These are phyloP conservation scores for Paramormyrops hopkinsi DNA, from an alignment of 2,797 vertebrate genomes.

Conservation along the genomic window DNA sequence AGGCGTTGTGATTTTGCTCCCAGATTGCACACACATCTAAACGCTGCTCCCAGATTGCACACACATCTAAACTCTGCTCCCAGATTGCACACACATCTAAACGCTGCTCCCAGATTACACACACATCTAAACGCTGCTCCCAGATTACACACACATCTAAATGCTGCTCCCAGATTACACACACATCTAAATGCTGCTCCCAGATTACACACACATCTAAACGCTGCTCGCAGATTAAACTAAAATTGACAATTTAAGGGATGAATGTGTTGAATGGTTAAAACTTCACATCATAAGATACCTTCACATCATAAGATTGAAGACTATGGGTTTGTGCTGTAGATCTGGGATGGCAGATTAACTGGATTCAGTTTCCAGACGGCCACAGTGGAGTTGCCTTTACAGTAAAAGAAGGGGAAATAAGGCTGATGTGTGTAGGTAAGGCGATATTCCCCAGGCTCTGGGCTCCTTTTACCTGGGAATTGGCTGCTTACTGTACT, in stretches of 20 bases:
- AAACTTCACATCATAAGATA: neutral
- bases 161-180: neutral
- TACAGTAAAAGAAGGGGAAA: conserved; percentile 7
- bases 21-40: neutral
- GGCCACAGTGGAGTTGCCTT: neutral
- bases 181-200: neutral
- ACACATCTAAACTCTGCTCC: neutral
- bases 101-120: neutral
- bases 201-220: neutral
- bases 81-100: neutral
- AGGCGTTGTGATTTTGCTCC: neutral
- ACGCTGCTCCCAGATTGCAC: neutral
- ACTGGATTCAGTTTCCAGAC: neutral
- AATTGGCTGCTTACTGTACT: neutral
- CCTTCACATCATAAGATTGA: neutral
- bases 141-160: too few species aligned
- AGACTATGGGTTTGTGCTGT: neutral
- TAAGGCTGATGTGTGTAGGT: neutral
- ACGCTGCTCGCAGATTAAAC: neutral
- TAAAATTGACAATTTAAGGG: neutral
- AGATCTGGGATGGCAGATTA: neutral
- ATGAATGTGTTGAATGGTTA: neutral
- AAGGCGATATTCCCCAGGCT: neutral
- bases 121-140: neutral
- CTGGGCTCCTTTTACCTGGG: neutral